Base-by-base conservation (phyloP, 2,113 vertebrate species). In the Alosa alosa region DNA sequence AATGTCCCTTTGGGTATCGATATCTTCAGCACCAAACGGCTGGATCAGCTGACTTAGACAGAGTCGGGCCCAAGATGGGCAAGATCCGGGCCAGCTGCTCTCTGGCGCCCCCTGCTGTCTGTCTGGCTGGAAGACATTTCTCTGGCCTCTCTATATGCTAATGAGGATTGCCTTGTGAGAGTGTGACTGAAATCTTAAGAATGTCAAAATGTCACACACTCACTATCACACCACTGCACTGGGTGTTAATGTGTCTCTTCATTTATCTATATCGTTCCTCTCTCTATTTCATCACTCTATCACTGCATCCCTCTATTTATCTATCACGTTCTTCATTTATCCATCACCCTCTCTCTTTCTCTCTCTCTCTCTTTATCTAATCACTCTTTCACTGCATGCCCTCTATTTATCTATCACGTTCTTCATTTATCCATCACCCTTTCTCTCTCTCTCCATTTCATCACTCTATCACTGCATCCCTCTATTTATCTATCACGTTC, bases 71-170 rank as follows among this genome's bases (percentile, higher is more conserved):
- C 25, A 36, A 18, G 15, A 11, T 3, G 72, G 72, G 3, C 2
- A 31, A 36, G 9, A 17, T 17, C 11, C 4, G 72, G 72, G 72
- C 11, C 13, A 5, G 11, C 9, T 31, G 72, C 25, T 25, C 64
- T 31, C n/a, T 68, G 25, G 25, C n/a, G 64, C 64, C 64, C 18
- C 18, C 55, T 60, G 64, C 6, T 25, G 22, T 0, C n/a, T n/a
- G 20, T 0, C 55, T 57, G 15, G 55, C 55, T n/a, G 10, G 31
- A 78, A 11, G 72, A 39, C 10, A 36, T 39, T 36, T 78, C 31
- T 13, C 31, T 15, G 72, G 31, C 36, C 72, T 78, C 72, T 78
- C 72, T 78, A 39, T 39, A 78, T 78, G 72, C 72, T 78, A 78
- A 78, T 17, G 31, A 78, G 25, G 11, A 31, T 39, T 15, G 72